These are phyloP conservation scores for Ellobium chinense DNA, from an alignment of 2,888 invertebrate species.

Conservation along the genomic window DNA sequence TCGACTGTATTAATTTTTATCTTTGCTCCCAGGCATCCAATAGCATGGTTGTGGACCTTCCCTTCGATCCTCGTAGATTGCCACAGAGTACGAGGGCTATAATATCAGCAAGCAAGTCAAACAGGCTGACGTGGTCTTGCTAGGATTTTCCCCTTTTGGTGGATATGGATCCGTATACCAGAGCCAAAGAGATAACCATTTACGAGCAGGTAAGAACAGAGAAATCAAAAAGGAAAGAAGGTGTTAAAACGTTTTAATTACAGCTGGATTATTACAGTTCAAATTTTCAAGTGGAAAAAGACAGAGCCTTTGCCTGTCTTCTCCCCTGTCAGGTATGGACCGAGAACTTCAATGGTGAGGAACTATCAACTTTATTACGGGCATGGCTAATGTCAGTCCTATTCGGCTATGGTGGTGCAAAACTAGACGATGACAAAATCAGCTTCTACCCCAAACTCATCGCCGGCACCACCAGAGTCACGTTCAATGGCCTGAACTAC, in stretches of 20 bases:
- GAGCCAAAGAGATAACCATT: conserved; percentile 75
- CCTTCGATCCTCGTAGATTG: conserved; percentile 46
- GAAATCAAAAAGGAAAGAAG: too few relatives aligned
- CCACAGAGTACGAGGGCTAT: conserved; percentile 77
- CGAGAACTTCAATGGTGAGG: conserved; percentile 75
- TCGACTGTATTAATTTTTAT: too few relatives aligned
- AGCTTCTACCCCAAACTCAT: too few relatives aligned
- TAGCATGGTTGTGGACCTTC: too few relatives aligned
- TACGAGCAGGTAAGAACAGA: conserved; percentile 71
- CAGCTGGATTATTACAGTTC: too few relatives aligned
- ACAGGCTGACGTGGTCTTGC: conserved; percentile 79
- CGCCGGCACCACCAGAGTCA: too few relatives aligned
- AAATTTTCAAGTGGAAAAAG: too few relatives aligned
- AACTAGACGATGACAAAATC: conserved; percentile 63
- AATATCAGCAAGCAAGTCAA: conserved; percentile 59
- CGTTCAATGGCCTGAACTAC: conserved; percentile 74
- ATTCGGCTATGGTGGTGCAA: conserved; percentile 79
- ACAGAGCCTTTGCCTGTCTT: too few relatives aligned
- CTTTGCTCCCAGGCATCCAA: too few relatives aligned
- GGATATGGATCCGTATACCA: conserved; percentile 64
- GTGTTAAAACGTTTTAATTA: too few relatives aligned
- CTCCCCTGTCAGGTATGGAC: conserved; percentile 80
- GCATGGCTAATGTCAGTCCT: conserved; percentile 79
- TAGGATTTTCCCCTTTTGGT: conserved; percentile 78
- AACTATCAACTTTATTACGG: conserved; percentile 79